Evolutionary conservation across 2,888 invertebrate genomes (phyloP), one percentile per base, ranked within the genome.

Genomic region (Pogonocherus hispidulus): DNA sequence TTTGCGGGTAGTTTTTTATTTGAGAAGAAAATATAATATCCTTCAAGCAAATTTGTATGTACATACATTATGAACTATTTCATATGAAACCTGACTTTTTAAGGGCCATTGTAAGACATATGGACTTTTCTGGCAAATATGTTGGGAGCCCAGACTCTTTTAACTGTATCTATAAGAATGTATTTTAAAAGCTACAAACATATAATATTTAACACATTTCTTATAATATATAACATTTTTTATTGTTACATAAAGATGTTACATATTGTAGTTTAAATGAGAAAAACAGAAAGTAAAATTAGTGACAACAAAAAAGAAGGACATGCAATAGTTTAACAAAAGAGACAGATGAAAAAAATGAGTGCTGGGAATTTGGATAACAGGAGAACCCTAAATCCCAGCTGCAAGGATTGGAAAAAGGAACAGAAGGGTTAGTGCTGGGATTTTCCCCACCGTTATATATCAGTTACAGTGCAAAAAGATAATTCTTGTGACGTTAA

Each of bases 331-430:
- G 74, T 76, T 76, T 69, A 78, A 78, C 78, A 73, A 49, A 76
- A 68, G 78, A 78, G 63, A 76, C 73, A 79, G 76, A 81, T 78
- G 78, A 78, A 80, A 69, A 78, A 73, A 78, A 76, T 79, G 77
- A 78, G 83, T 82, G 82, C 81, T 74, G 70, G 81, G 79, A 80
- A 57, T 63, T 67, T 77, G 80, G 80, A 79, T 73, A 78, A 81
- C 68, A 75, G 81, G 80, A 83, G 72, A 76, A 77, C 79, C 82
- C 80, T 80, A 76, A 76, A 77, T 81, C 81, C 81, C 82, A 80
- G 79, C 78, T 44, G 14, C 20, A 56, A 46, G 63, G 72, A 71
- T 62, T 69, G 75, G 75, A 71, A 66, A 46, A 57, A 69, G 63
- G 69, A 68, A 70, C 19, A 70, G 69, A 72, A 16, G 51, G 70